phyloP scores from a whole-genome alignment of 2,797 vertebrate genomes.

The Crypturellus tataupa region DNA sequence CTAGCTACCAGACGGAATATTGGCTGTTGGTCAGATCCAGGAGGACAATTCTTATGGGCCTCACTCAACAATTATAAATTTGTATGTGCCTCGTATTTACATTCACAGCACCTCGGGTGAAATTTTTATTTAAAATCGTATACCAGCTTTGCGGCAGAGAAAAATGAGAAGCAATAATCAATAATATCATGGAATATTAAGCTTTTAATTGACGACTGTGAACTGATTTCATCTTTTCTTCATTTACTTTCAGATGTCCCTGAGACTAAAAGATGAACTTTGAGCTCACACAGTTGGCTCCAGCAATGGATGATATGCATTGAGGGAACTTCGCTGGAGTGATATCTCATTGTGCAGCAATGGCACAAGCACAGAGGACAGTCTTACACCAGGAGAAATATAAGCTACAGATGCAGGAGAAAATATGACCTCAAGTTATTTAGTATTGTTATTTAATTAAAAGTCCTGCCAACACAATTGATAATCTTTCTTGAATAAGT shows the following conservation, averaged over 20 bases:
- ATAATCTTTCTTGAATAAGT: constrained; percentile 40
- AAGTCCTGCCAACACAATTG: constrained; percentile 20
- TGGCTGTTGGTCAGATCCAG: background rate
- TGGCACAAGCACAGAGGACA: background rate
- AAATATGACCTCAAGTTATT: background rate
- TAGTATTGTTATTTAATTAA: constrained; percentile 36
- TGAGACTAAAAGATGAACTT: background rate
- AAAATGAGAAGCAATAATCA: background rate
- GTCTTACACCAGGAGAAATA: background rate
- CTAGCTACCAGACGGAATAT: background rate
- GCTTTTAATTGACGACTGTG: background rate
- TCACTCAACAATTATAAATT: background rate
- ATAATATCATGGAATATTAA: background rate
- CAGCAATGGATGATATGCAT: background rate
- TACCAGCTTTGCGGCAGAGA: background rate
- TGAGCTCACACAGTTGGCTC: background rate
- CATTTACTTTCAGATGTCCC: background rate
- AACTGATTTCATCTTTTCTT: background rate
- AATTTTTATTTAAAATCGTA: background rate
- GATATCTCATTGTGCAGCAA: background rate
- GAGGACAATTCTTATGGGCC: background rate
- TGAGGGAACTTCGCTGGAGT: background rate
- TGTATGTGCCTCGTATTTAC: background rate
- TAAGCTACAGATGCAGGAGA: background rate
- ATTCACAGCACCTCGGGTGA: background rate